A percentile compares a stretch with the other conserved stretches of the same genome.
Conservation (phyloP, 2,113 vertebrate species). For the Podarcis cretensis region DNA sequence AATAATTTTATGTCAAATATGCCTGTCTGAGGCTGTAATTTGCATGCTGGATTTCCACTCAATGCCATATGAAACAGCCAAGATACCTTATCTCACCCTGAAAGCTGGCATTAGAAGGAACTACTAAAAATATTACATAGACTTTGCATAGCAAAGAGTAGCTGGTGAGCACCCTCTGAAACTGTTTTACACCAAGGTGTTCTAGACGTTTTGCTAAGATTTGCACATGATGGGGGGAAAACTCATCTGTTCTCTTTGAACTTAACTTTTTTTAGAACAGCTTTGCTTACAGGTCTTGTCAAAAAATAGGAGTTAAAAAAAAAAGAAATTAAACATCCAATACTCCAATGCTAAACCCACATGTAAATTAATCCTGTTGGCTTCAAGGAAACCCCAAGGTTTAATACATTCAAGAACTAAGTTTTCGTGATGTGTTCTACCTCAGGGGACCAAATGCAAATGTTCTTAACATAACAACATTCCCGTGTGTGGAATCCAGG, state of each 20-base stretch:
- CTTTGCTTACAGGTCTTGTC: conserved; percentile 23
- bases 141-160: conserved; percentile 50
- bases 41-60: conserved; percentile 65
- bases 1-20: conserved; percentile 64
- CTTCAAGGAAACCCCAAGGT: not conserved
- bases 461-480: not conserved
- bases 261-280: not conserved
- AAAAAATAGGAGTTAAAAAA: not conserved
- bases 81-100: conserved; percentile 63
- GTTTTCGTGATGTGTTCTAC: not conserved
- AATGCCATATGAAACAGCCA: conserved; percentile 57
- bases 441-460: not conserved
- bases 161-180: not conserved
- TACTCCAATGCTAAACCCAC: not conserved
- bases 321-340: not conserved
- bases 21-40: conserved; percentile 55
- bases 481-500: not conserved
- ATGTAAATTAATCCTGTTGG: not conserved
- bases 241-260: not conserved
- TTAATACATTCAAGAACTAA: conserved; percentile 4
- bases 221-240: not conserved
- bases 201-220: not conserved
- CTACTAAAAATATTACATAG: conserved; percentile 57
- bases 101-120: conserved; percentile 58
- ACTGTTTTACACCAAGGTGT: conserved; percentile 20